These are phyloP conservation scores for Syngnathus acus DNA, from an alignment of 2,797 vertebrate species.

Conservation along the genomic window DNA sequence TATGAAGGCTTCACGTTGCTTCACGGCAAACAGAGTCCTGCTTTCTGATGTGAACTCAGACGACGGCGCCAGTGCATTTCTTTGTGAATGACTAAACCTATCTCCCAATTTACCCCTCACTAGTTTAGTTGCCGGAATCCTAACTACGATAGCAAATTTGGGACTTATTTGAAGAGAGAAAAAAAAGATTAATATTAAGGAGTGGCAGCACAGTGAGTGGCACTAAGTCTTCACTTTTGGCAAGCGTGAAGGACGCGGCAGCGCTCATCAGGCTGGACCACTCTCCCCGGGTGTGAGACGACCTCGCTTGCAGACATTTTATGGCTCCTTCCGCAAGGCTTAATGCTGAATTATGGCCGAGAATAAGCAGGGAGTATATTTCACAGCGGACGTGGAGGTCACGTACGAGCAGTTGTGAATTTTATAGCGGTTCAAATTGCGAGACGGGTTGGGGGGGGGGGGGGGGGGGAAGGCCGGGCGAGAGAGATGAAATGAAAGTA, in stretches of 20 bases:
- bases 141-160: background rate
- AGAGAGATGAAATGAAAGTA: conserved; percentile 48
- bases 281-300: conserved; percentile 53
- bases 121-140: background rate
- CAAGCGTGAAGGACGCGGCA: conserved; percentile 51
- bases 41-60: conserved; percentile 14
- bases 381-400: conserved; percentile 50
- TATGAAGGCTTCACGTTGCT: conserved; percentile 55
- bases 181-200: background rate
- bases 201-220: conserved; percentile 7
- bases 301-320: conserved; percentile 43
- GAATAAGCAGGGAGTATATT: conserved; percentile 47
- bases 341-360: conserved; percentile 53
- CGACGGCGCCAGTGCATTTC: background rate
- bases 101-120: background rate
- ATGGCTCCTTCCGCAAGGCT: conserved; percentile 48
- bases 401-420: conserved; percentile 45
- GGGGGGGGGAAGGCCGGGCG: conserved; percentile 10
- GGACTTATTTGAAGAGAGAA: conserved; percentile 1
- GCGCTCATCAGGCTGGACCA: conserved; percentile 37
- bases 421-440: conserved; percentile 27
- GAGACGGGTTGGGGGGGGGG: conserved; percentile 2
- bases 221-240: conserved; percentile 29
- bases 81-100: background rate
- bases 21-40: conserved; percentile 30